Base-by-base conservation (phyloP, 2,113 vertebrate species). In the Calyptomena viridis region DNA sequence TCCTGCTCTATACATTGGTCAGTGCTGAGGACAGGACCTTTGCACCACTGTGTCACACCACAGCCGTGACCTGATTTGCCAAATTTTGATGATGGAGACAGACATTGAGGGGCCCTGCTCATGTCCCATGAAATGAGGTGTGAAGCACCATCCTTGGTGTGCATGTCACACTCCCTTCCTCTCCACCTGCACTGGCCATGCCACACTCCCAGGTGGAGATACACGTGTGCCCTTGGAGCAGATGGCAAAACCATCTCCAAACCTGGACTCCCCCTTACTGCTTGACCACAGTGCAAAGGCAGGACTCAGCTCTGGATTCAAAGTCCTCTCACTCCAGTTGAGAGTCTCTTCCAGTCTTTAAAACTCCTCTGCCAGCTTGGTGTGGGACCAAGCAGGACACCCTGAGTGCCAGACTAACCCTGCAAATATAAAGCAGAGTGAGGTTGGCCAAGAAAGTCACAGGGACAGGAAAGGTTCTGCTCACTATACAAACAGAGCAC, bases 191-290 rank as follows among this genome's bases (percentile, higher is more conserved):
- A 11, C 19, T 47, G 59, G 39, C 35, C 30, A 6, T 46, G 35
- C 6, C 44, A 46, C 44, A 46, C 44, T 46, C 44, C 40, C 28
- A 40, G 92, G 93, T 97, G 97, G 97, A 98, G 20, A 33, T 63
- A 83, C 89, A 12, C 11, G 23, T 94, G 96, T 98, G 98, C 97
- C 96, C 97, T 96, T 97, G 96, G 98, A 98, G 98, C 98, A 98
- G 98, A 98, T 96, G 97, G 98, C 97, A 98, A 98, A 98, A 98
- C 96, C 98, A 98, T 96, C 98, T 98, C 98, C 40, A 80, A 9
- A 56, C 37, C 49, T 52, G 75, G 30, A 14, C 17, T n/a, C 11
- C 8, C 4, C 12, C 17, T 63, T 56, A 35, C 40, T 73, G 30
- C 58, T 75, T 8, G 2, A 37, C 22, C 25, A 40, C 17, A 44